Base-by-base conservation (phyloP, 1,140 invertebrate species). In the Heliconius eleuchia region DNA sequence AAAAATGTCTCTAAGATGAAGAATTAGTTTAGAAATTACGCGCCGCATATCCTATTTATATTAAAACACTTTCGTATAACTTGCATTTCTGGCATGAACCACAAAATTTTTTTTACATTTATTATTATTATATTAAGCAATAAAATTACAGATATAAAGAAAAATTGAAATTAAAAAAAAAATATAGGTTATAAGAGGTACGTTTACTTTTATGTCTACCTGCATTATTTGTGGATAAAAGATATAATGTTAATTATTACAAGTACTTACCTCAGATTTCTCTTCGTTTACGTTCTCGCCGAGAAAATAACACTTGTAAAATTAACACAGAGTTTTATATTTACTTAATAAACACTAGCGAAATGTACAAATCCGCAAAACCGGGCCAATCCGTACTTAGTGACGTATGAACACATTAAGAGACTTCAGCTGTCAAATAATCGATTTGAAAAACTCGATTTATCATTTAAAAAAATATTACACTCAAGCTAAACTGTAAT, bases 241-340 rank as follows among this genome's bases (percentile, higher is more conserved):
- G 39, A 37, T 18, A 30, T 66, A 74, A 3, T 76, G 50, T 76
- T 39, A 76, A 60, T 46, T 23, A 66, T 66, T 66, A 66, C 74
- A 77, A 73, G 71, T 16, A 89, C 91, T 87, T 84, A 91, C 91
- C 85, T 83, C 85, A 73, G 73, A 55, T 80, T 73, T 82, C 73
- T 79, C 74, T 78, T 81, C 76, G 75, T 81, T 76, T 74, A 70
- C 55, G 73, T 81, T 82, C 80, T 78, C 83, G 83, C 60, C 23
- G 74, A 74, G 72, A 85, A 88, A 85, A 86, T 85, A 85, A 84
- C 91, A 93, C 91, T 92, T 89, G 86, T 92, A 92, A 66, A 93
- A 92, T 92, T 91, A 91, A 83, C 89, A 91, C 90, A 78, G 83
- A 89, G 84, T 92, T 90, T 91, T 88, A 82, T 88, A 90, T 89